Conservation (phyloP, 2,797 vertebrate species). For the Zenarchopterus dispar region DNA sequence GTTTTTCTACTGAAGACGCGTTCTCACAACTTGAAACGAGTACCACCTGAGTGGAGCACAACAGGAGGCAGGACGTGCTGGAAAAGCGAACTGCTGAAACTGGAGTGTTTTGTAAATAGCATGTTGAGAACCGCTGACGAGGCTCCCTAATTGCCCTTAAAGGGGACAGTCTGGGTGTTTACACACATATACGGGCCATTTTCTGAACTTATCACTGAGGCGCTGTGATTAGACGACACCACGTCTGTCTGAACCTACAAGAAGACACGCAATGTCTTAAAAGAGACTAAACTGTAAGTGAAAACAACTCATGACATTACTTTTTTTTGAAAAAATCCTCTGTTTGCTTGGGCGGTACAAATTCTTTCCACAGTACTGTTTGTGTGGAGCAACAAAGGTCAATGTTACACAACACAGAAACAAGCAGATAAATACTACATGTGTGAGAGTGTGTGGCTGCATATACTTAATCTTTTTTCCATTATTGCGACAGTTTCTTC, state of each 20-base stretch:
- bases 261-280: background rate
- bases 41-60: no score
- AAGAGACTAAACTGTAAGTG: background rate
- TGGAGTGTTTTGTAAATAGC: background rate
- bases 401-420: constrained; percentile 29
- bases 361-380: no score
- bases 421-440: constrained; percentile 11
- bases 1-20: no score
- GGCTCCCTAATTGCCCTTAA: no score
- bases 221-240: background rate
- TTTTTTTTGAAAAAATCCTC: background rate
- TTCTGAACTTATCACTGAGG: background rate
- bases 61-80: no score
- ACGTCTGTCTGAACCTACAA: background rate
- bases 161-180: no score
- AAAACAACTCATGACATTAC: background rate
- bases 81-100: no score
- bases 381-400: constrained; percentile 26
- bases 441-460: background rate
- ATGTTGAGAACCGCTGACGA: background rate
- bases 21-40: no score
- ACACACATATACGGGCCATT: no score
- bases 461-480: background rate
- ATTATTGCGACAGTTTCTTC: background rate
- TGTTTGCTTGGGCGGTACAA: background rate